These are phyloP conservation scores for Spodoptera litura DNA, from an alignment of 1,140 invertebrate species.

Conservation along the genomic window DNA sequence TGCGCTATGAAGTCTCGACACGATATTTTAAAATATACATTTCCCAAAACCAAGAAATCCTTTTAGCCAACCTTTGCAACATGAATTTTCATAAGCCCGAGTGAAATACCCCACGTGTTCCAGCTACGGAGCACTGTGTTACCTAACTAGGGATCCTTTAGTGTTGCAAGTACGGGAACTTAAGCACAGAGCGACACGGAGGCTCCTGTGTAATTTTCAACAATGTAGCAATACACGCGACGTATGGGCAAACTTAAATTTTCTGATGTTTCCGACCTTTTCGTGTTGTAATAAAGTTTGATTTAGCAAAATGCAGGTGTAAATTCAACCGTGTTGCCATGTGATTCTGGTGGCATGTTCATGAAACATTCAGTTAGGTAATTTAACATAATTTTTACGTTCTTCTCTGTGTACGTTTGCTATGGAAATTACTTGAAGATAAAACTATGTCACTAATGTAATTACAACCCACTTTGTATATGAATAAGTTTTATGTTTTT, in stretches of 20 bases:
- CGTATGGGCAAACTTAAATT: conserved; percentile 34
- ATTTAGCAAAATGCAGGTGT: conserved; percentile 21
- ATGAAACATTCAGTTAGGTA: conserved; percentile 40
- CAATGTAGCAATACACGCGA: conserved; percentile 38
- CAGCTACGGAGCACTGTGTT: conserved; percentile 30
- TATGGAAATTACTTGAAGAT: conserved; percentile 27
- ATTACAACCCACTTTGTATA: conserved; percentile 6
- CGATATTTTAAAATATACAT: conserved; percentile 45
- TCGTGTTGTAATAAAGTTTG: conserved; percentile 34
- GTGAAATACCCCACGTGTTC: conserved; percentile 34
- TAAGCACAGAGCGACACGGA: conserved; percentile 23
- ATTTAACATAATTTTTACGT: conserved; percentile 25
- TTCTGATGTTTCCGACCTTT: conserved; percentile 15
- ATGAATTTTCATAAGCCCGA: conserved; percentile 46
- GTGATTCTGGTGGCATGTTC: conserved; percentile 21
- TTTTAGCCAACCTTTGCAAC: conserved; percentile 43
- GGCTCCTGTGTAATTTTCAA: conserved; percentile 5
- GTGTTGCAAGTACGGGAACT: conserved; percentile 5
- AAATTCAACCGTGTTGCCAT: conserved; percentile 28
- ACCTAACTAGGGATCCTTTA: conserved; percentile 19
- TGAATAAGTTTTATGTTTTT: neutral
- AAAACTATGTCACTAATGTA: conserved; percentile 11
- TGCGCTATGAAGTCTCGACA: conserved; percentile 35
- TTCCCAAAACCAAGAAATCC: conserved; percentile 43
- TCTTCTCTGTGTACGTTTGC: conserved; percentile 29